Base-by-base conservation (phyloP, 2,888 invertebrate species). In the Ommatoiulus sabulosus region DNA sequence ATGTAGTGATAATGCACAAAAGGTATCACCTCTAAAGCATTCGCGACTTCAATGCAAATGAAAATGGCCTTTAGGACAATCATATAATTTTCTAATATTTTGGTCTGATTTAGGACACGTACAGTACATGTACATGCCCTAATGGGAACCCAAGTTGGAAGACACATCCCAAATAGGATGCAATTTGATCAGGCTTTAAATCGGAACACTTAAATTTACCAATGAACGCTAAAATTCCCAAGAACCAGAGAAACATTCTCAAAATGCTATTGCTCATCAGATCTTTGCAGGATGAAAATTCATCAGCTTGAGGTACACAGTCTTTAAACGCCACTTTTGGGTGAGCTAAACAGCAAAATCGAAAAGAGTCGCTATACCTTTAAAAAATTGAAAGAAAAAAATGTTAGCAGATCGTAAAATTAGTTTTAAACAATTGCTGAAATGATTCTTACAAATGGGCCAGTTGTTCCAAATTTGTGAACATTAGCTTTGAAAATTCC, bases 261-360 rank as follows among this genome's bases (percentile, higher is more conserved):
- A 91, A 90, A 20, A 91, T 87, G 0, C 90, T 88, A 57, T 90
- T 91, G 80, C 91, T 90, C 91, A 92, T 91, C 46, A 92, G 89
- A 87, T 91, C 91, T 87, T 91, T 91, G 87, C 92, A 92, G n/a
- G 91, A 91, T 0, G 91, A 92, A 63, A 92, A 91, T 63, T 91
- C 91, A 85, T 92, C 92, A 20, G 90, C 90, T 44, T 90, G 90
- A 1, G 92, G 92, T 2, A 89, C 89, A 84, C 92, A 92, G 63
- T 90, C 90, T 44, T 90, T 90, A 20, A 90, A 89, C 3, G 90
- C 89, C 1, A 91, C 90, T 89, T 90, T 89, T 10, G 89, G 88
- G 5, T 90, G 87, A 0, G 90, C 91, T 88, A 91, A 89, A 87
- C 91, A 91, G 85, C 91, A 91, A 89, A 91, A 91, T 57, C 91